Conservation (phyloP, 2,113 vertebrate species). For the Vicugna pacos region DNA sequence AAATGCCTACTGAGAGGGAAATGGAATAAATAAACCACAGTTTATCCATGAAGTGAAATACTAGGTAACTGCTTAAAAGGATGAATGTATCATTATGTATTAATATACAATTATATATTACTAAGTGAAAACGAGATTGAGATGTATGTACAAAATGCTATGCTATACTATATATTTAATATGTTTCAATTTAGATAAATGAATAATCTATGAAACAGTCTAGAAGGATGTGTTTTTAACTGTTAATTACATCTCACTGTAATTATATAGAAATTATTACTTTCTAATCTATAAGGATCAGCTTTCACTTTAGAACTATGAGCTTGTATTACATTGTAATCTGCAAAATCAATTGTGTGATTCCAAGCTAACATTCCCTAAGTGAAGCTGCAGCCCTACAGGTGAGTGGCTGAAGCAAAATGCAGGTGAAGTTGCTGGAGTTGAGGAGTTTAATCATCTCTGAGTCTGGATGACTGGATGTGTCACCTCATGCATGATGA, state of each 20-base stretch:
- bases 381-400: not conserved
- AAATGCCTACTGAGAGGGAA: not conserved
- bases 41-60: not conserved
- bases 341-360: not conserved
- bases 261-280: not conserved
- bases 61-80: not conserved
- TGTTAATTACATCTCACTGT: not conserved
- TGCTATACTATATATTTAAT: not conserved
- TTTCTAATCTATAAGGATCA: slow-evolving; percentile 4
- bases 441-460: not conserved
- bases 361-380: not conserved
- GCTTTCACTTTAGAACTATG: not conserved
- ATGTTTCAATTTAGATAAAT: not conserved
- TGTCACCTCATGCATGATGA: not conserved
- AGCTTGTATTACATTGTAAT: not conserved
- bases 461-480: not conserved
- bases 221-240: not conserved
- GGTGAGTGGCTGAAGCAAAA: not conserved
- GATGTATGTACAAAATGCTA: not conserved
- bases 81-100: not conserved
- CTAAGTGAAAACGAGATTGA: slow-evolving; percentile 19
- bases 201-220: not conserved
- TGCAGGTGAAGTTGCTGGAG: not conserved
- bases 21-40: not conserved
- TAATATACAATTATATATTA: not conserved